These are phyloP conservation scores for Cassiopea xamachana DNA, from an alignment of 30 jellyfish, hydroid and myxozoan species.

Conservation along the genomic window DNA sequence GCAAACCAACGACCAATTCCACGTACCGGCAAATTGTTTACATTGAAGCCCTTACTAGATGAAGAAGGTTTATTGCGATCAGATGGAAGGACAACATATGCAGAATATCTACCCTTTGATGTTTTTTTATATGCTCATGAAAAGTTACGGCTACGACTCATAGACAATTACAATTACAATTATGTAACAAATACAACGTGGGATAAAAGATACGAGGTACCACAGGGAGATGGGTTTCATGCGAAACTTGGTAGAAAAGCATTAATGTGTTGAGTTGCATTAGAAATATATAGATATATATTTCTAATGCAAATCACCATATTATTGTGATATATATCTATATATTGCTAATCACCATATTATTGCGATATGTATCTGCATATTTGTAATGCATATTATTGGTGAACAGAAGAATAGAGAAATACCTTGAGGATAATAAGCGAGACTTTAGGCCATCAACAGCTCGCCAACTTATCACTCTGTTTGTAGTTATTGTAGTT, in stretches of 20 bases:
- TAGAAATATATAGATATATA: too few relatives aligned
- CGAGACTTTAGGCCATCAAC: neutral
- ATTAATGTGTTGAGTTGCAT: too few relatives aligned
- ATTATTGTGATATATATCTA: too few relatives aligned
- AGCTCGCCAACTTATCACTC: neutral
- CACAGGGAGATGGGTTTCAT: too few relatives aligned
- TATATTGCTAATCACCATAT: too few relatives aligned
- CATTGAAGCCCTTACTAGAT: neutral
- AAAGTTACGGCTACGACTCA: conserved; percentile 2
- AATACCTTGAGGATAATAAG: neutral
- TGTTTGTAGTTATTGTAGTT: neutral
- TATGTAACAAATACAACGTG: conserved; percentile 4
- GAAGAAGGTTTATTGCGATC: neutral
- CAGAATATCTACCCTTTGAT: conserved; percentile 36
- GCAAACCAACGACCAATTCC: neutral
- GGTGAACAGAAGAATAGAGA: neutral
- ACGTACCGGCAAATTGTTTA: neutral
- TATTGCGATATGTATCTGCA: too few relatives aligned
- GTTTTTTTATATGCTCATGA: conserved; percentile 53
- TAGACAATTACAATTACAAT: neutral
- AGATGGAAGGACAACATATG: neutral
- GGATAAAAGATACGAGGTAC: too few relatives aligned
- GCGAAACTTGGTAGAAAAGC: too few relatives aligned
- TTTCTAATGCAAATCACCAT: too few relatives aligned
- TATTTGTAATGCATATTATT: too few relatives aligned